Evolutionary conservation across 2,888 invertebrate genomes (phyloP), one percentile per base, ranked within the genome.

Genomic region (Eristalis intricaria): DNA sequence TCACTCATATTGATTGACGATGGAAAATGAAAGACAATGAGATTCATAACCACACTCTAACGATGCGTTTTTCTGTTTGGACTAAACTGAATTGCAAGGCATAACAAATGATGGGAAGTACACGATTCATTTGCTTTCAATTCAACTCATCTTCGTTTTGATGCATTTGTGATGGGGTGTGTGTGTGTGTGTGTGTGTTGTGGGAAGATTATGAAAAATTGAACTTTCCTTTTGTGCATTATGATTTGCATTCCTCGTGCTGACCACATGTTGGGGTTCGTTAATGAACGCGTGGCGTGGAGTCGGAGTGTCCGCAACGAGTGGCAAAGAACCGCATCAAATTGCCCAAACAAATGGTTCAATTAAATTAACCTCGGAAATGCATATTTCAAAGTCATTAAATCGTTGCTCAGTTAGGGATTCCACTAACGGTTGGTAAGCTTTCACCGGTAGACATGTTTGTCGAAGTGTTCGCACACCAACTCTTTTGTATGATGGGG

Each of bases 71-170:
- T 32, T 32, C 10, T 32, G 1, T 32, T 32, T 8, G 35, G 38
- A n/a, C 35, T 38, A 60, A 60, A 71, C 43, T 73, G 58, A 32
- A 79, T 79, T 79, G 71, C 58, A 60, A 10, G 60, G 66, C 71
- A 79, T 50, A 50, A 50, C 19, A 19, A 19, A 50, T 50, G 43
- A 43, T 43, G 60, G 58, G 38, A 66, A 40, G n/a, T 60, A 38
- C 56, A 50, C 50, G 19, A n/a, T 35, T 50, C 61, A 58, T 63
- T 77, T 69, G 50, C 60, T 68, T 76, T 50, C 60, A 32, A 61
- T 76, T 68, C 19, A 50, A 50, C 19, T 19, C 19, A 50, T 50
- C 50, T 23, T 58, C n/a, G 26, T 65, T 3, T 38, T 56, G 61
- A 63, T 26, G 32, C 32, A 29, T 32, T 32, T 60, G 40, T 35